These are phyloP conservation scores for Minunthozetes semirufus DNA, from an alignment of 2,888 invertebrate genomes.

Conservation along the genomic window DNA sequence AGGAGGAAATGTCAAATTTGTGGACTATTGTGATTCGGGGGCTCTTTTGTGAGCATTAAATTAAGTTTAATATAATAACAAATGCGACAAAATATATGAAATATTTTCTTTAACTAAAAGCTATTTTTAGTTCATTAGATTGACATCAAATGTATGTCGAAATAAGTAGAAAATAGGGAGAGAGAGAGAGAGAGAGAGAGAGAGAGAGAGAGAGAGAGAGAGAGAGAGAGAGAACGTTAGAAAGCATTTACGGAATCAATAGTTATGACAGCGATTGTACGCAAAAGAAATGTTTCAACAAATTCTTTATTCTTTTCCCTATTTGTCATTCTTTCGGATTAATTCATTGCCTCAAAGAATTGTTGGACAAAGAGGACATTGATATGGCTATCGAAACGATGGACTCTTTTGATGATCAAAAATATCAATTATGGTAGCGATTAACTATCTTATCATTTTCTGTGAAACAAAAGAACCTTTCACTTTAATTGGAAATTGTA, in stretches of 20 bases:
- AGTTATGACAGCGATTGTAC: not conserved
- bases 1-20: too few species aligned
- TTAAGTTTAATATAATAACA: not conserved
- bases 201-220: not conserved
- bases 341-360: too few species aligned
- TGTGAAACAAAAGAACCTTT: too few species aligned
- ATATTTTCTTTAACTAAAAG: not conserved
- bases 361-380: too few species aligned
- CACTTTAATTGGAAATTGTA: too few species aligned
- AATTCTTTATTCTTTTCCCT: too few species aligned
- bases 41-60: not conserved
- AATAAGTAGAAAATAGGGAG: not conserved
- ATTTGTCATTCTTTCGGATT: too few species aligned
- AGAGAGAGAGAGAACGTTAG: not conserved
- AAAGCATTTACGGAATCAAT: constrained; percentile 1
- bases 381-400: too few species aligned
- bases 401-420: too few species aligned
- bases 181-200: not conserved
- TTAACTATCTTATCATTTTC: too few species aligned
- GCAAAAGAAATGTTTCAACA: too few species aligned
- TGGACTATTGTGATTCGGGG: not conserved
- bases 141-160: constrained; percentile 5
- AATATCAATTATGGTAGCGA: too few species aligned
- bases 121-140: constrained; percentile 10
- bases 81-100: not conserved